Evolutionary conservation across 2,113 vertebrate species (phyloP), one percentile per base, ranked within the genome.

Genomic region (Alectura lathami): DNA sequence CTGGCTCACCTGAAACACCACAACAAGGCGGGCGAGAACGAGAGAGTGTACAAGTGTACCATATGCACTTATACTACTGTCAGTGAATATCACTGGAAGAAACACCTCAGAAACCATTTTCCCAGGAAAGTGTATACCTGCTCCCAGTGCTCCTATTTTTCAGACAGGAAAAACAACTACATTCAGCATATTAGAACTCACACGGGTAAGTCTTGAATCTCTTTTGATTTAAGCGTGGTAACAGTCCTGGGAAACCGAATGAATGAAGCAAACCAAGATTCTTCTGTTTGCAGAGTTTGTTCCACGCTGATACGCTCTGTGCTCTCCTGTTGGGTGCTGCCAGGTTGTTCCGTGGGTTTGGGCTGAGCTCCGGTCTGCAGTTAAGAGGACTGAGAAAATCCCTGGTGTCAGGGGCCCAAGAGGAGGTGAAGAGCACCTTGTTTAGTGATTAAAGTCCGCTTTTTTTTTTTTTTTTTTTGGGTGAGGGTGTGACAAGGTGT

Each of bases 31-130:
- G 98, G 98, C 51, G 98, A 98, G 73, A 98, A 98, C 13, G 98
- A 98, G 97, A 98, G 98, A 54, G 99, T 99, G 57, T 99, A 99
- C 93, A 99, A 98, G 98, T 99, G 99, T 95, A 99, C 99, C 22
- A 98, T 99, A 91, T 99, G 99, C 94, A 98, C 99, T 0, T 99
- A 99, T 83, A 99, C 99, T 74, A 99, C 99, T 1, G 98, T 99
- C 80, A 99, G 99, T 79, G 99, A 99, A 94, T 99, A 99, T 89
- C 99, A 99, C 97, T 99, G 99, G 99, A 99, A 99, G 97, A 99
- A 99, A 95, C 99, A 99, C 96, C 97, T 99, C 91, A 98, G 99
- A 91, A 99, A 99, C 91, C 99, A 99, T 95, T 99, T 99, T 93
- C 99, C 99, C 74, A 98, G 99, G 94, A 99, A 99, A 94, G 98